Evolutionary conservation across 2,888 invertebrate genomes (phyloP), one percentile per base, ranked within the genome.

Genomic region (Aplocera efformata): DNA sequence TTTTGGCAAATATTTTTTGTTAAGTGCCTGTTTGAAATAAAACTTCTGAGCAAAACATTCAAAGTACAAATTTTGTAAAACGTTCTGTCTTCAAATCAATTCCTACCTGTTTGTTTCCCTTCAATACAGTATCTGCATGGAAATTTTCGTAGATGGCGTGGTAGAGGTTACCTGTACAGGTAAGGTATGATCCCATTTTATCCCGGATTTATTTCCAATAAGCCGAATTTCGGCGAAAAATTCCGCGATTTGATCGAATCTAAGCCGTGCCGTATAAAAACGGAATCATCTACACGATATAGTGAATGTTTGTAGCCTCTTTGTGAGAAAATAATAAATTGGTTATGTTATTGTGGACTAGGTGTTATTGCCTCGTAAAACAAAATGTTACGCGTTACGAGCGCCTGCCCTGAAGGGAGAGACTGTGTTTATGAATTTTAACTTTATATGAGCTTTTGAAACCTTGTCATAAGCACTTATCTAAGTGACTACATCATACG

Each of bases 151-250:
- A 28, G 34, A 39, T 32, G 9, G 36, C 45, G 35, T 28, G 37
- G 24, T 33, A 54, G 39, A 55, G 50, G 56, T 53, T 56, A 58
- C 56, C 57, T 59, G 48, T 53, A 68, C 67, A 70, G 70, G 66
- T 70, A 68, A 70, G 70, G 66, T 70, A 68, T 69, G 71, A 78
- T 74, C 75, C 72, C 60, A 72, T 74, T 79, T 75, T 68, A 78
- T 74, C 72, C 75, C 60, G 73, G 76, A 76, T 79, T 76, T 77
- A 79, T 77, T 73, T 77, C 72, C 79, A 77, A 79, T 78, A 77
- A 75, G 70, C 72, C 63, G 63, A 71, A 79, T 72, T 68, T 70
- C 64, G 48, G 42, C 50, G 58, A 63, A 72, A 75, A 72, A 76
- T 74, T 71, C 63, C 65, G 53, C 63, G 65, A 63, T 72, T 72